Conservation (phyloP, 2,797 vertebrate species). For the Carapus acus region DNA sequence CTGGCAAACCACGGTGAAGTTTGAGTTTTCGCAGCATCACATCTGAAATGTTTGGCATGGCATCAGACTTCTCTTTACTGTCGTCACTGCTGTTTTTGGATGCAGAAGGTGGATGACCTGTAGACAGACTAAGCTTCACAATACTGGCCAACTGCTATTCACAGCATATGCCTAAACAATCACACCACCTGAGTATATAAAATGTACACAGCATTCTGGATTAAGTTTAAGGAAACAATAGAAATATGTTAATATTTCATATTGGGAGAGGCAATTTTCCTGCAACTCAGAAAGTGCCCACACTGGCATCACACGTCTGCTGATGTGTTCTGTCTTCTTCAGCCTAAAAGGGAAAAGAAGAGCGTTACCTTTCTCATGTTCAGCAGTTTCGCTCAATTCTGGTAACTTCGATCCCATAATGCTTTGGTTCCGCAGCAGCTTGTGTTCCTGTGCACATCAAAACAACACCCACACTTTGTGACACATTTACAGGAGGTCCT, state of each 20-base stretch:
- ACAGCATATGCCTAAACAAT: too few relatives aligned
- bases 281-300: conserved; percentile 7
- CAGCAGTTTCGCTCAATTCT: conserved; percentile 88
- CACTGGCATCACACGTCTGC: conserved; percentile 60
- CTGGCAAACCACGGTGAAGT: conserved; percentile 83
- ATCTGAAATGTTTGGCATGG: conserved; percentile 97
- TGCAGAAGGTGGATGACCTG: conserved; percentile 70
- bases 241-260: too few relatives aligned
- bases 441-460: conserved; percentile 80
- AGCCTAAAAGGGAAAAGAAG: conserved; percentile 15
- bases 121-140: conserved; percentile 8
- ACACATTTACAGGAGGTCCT: too few relatives aligned
- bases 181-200: too few relatives aligned
- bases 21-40: conserved; percentile 90
- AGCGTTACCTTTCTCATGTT: conserved; percentile 90
- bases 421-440: conserved; percentile 90
- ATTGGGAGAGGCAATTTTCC: too few relatives aligned
- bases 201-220: too few relatives aligned
- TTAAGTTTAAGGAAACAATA: too few relatives aligned
- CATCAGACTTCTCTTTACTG: conserved; percentile 76
- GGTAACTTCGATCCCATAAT: conserved; percentile 86
- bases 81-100: conserved; percentile 72
- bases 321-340: too few relatives aligned
- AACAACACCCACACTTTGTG: not conserved
- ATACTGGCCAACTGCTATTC: not conserved